phyloP scores from a whole-genome alignment of 2,113 vertebrate genomes.

The Brachyhypopomus occidentalis region DNA sequence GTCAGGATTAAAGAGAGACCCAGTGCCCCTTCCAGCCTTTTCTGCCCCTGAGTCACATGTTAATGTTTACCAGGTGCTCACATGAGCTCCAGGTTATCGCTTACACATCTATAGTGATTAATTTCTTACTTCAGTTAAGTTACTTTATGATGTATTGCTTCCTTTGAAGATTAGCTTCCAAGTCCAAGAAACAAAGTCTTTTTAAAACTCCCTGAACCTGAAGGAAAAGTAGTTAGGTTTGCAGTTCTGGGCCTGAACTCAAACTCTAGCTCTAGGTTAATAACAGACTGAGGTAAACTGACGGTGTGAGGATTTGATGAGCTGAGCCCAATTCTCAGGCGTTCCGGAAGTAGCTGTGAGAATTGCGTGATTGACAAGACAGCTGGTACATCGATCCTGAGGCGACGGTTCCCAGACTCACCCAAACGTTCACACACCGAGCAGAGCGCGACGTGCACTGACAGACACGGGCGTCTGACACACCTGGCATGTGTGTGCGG shows the following conservation, averaged over 20 bases:
- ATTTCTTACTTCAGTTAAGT: not conserved
- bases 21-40: not conserved
- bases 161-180: slow-evolving; percentile 4
- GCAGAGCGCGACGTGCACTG: not conserved
- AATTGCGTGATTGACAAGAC: slow-evolving; percentile 50
- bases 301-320: slow-evolving; percentile 34
- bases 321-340: slow-evolving; percentile 40
- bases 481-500: slow-evolving; percentile 16
- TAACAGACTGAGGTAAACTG: not conserved
- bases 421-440: not conserved
- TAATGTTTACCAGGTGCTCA: slow-evolving; percentile 18
- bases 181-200: not conserved
- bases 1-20: slow-evolving; percentile 6
- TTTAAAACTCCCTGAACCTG: not conserved
- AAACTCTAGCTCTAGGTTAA: not conserved
- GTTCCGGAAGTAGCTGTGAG: not conserved
- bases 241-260: no score
- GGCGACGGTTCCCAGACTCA: slow-evolving; percentile 44
- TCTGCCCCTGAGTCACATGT: not conserved
- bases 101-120: slow-evolving; percentile 8
- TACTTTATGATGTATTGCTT: not conserved
- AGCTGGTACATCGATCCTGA: slow-evolving; percentile 51
- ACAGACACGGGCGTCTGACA: not conserved
- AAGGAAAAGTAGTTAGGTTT: not conserved
- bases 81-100: not conserved